Base-by-base conservation (phyloP, 1,140 invertebrate species). In the Scaptomyza graminum region DNA sequence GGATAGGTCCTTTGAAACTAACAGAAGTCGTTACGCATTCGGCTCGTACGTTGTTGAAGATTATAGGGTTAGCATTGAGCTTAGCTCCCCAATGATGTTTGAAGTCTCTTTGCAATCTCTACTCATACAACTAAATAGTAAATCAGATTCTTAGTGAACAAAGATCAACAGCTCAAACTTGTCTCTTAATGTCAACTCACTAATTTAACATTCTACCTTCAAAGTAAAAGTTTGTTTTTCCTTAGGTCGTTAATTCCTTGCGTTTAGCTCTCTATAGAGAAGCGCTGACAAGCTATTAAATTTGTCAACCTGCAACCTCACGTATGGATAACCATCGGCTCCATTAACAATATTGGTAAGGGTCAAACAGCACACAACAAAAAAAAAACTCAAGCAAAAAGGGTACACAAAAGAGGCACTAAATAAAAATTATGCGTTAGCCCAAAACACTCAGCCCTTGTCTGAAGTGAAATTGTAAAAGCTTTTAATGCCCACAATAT, bases 271-370 rank as follows among this genome's bases (percentile, higher is more conserved):
- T 11, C 70, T 7, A 31, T 31, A 31, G 1, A 22, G 18, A 2
- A 22, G 18, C 18, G 18, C 5, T 31, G 1, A 71, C 60, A 71
- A 71, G 80, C 74, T 76, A 81, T 85, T 85, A 87, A 65, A 65
- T 61, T 81, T 71, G 87, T 81, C 9, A 62, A 74, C 66, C 74
- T 46, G 22, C 12, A 43, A 2, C 44, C 51, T 50, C 62, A 62
- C 82, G 81, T 80, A 77, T 85, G 81, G 51, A 28, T 60, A 25
- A 75, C 78, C 77, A 87, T 78, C 64, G 78, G 68, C 49, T 87
- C 84, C 82, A 85, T 85, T 85, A 87, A 87, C 82, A 87, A 85
- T 85, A 85, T 85, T 85, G 74, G 70, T 62, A 52, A 62, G 62
- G 51, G 55, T 39, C 51, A 12, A 34, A 22, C 12, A 12, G 11